Conservation (phyloP, 2,113 vertebrate species). For the Microtus pennsylvanicus region DNA sequence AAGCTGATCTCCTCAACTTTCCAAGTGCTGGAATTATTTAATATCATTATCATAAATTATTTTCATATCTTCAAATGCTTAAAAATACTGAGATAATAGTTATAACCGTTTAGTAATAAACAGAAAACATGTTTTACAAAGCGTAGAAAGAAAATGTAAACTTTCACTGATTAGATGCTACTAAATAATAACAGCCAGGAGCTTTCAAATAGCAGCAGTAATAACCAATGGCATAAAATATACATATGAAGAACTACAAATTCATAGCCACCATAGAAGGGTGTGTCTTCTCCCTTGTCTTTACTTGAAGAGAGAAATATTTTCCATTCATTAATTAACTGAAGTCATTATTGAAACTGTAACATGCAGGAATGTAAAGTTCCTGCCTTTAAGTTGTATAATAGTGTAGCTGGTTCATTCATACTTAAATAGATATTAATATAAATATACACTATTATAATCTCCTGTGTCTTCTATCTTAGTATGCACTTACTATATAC, state of each 20-base stretch:
- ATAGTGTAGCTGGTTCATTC: neutral
- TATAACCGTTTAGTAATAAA: neutral
- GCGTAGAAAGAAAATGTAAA: neutral
- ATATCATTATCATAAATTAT: neutral
- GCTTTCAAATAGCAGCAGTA: conserved; percentile 15
- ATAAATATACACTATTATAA: conserved; percentile 10
- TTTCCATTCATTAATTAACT: conserved; percentile 17
- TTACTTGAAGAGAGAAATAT: conserved; percentile 32
- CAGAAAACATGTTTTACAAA: conserved; percentile 5
- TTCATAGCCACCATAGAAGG: conserved; percentile 17
- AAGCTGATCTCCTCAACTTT: neutral
- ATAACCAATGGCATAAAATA: neutral
- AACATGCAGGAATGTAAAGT: neutral
- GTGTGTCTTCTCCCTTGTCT: neutral
- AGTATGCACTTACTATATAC: neutral
- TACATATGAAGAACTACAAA: conserved; percentile 6
- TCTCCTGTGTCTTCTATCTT: neutral
- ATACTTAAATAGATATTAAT: neutral
- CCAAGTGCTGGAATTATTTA: neutral
- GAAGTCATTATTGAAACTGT: neutral
- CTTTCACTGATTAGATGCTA: neutral
- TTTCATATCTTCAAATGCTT: conserved; percentile 37
- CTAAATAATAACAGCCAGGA: neutral
- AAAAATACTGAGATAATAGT: conserved; percentile 45
- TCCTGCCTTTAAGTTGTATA: neutral